These are phyloP conservation scores for Hydrotaea cyrtoneurina DNA, from an alignment of 2,888 invertebrate genomes.

Conservation along the genomic window DNA sequence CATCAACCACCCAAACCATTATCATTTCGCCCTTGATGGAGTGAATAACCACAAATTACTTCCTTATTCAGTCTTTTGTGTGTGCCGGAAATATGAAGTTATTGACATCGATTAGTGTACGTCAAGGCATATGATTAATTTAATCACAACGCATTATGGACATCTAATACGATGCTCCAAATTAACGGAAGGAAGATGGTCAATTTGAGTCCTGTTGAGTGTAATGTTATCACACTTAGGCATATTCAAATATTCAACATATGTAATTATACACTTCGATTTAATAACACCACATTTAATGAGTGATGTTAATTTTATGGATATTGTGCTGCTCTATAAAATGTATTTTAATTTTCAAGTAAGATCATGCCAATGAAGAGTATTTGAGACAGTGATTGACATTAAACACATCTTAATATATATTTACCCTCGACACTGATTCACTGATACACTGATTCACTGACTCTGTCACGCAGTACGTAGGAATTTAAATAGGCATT, in stretches of 20 bases:
- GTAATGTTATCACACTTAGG: conserved; percentile 16
- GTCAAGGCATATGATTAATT: conserved; percentile 12
- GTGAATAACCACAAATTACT: neutral
- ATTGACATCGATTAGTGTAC: conserved; percentile 33
- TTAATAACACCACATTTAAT: neutral
- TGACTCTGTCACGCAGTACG: no score
- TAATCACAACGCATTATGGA: conserved; percentile 27
- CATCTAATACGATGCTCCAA: conserved; percentile 7
- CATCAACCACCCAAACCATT: neutral
- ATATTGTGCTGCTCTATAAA: neutral
- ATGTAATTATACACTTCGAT: conserved; percentile 18
- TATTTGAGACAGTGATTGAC: no score
- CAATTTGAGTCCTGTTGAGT: conserved; percentile 17
- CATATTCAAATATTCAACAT: neutral
- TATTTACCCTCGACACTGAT: no score
- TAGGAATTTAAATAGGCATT: no score
- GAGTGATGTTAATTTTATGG: conserved; percentile 4
- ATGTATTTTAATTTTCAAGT: no score
- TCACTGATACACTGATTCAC: no score
- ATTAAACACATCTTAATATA: neutral
- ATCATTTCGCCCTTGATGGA: neutral
- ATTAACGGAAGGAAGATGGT: conserved; percentile 21
- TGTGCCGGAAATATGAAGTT: conserved; percentile 32
- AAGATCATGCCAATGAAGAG: neutral
- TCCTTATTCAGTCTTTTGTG: neutral